Evolutionary conservation across 2,113 vertebrate genomes (phyloP).

Genomic region (Ellobius talpinus): DNA sequence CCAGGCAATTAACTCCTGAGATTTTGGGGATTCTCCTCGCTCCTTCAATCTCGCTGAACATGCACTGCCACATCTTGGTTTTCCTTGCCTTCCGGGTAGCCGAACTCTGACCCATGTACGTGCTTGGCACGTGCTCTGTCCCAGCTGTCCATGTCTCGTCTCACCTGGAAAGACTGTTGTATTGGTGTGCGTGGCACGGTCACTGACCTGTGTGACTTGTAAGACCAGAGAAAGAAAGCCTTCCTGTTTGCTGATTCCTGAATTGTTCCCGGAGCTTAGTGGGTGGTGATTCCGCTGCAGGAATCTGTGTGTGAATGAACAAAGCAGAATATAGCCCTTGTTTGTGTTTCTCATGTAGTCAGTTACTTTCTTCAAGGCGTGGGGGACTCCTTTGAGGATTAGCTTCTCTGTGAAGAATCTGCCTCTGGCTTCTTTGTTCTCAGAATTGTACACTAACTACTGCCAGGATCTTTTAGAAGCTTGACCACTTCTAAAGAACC

Average conservation of each 20-base stretch:
- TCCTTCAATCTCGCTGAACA: background rate
- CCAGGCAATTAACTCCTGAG: background rate
- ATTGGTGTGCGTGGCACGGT: background rate
- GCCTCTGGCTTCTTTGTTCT: background rate
- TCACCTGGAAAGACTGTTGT: background rate
- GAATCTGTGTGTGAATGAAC: background rate
- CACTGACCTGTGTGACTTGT: rapidly evolving
- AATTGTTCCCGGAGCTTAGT: background rate
- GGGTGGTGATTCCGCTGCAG: background rate
- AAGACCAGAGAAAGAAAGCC: background rate
- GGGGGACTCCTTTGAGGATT: background rate
- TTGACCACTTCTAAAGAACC: background rate
- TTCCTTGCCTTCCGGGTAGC: background rate
- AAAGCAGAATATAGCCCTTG: background rate
- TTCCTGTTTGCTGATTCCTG: background rate
- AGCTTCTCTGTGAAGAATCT: slow-evolving; percentile 3
- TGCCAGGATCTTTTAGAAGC: background rate
- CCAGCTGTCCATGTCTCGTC: too few species aligned
- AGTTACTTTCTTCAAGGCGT: background rate
- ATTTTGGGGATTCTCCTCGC: background rate
- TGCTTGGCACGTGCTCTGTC: too few species aligned
- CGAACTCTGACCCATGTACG: background rate
- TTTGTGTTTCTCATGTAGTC: background rate
- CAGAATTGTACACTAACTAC: background rate
- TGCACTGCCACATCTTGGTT: background rate